phyloP scores from a whole-genome alignment of 2,888 invertebrate species.

The Standfussiana lucernea region DNA sequence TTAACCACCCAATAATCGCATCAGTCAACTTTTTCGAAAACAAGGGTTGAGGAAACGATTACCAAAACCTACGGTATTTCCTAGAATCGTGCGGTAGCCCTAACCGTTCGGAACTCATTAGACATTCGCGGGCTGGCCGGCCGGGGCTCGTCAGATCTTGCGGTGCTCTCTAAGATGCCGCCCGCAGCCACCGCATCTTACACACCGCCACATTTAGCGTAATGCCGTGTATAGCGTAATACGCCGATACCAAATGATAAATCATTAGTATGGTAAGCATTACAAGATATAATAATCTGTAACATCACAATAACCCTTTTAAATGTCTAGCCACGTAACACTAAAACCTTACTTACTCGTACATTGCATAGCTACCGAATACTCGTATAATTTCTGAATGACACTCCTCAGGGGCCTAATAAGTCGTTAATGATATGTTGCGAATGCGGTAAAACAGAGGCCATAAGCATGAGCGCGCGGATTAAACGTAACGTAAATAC shows the following conservation, averaged over 20 bases:
- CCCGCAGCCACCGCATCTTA: slow-evolving; percentile 66
- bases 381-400: neutral
- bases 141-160: slow-evolving; percentile 63
- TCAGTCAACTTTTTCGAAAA: neutral
- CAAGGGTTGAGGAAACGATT: slow-evolving; percentile 1
- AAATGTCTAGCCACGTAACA: slow-evolving; percentile 18
- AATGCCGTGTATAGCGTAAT: slow-evolving; percentile 60
- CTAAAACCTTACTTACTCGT: neutral
- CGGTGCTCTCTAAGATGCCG: slow-evolving; percentile 70
- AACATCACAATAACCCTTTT: slow-evolving; percentile 27
- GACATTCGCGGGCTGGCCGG: slow-evolving; percentile 75
- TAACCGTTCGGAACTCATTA: slow-evolving; percentile 78
- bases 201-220: slow-evolving; percentile 68
- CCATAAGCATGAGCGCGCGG: no score
- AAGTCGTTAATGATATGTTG: neutral
- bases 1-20: neutral
- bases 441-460: neutral
- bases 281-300: slow-evolving; percentile 53
- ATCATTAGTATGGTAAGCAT: slow-evolving; percentile 66
- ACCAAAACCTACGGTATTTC: neutral
- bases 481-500: no score
- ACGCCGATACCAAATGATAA: slow-evolving; percentile 62
- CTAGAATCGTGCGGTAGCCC: slow-evolving; percentile 69
- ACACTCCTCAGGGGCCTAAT: no score
- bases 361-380: neutral